Evolutionary conservation across 2,113 vertebrate species (phyloP), one percentile per base, ranked within the genome.

Genomic region (Corythornis cristatus): DNA sequence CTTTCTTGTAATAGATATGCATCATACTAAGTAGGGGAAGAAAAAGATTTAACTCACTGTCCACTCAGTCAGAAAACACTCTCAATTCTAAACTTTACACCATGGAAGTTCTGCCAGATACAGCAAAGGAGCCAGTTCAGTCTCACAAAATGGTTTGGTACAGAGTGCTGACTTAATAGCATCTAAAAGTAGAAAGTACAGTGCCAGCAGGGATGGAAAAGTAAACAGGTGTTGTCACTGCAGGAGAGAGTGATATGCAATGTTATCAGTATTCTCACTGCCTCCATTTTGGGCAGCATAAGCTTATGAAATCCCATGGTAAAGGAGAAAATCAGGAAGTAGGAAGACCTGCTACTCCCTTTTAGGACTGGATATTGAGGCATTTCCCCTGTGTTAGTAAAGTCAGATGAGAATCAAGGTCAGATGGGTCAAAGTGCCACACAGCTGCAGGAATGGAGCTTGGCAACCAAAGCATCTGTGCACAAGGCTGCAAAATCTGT

Each of bases 121-220:
- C 12, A 83, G 80, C 67, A 86, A 25, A 92, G 88, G 50, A 95
- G 66, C 50, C 92, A 92, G 76, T 91, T 95, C 83, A 92, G 48
- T 76, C 65, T 89, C 82, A 95, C 54, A 86, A 84, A 91, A 87
- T 5, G 2, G 23, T 94, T 86, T 80, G 61, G 56, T 83, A 56
- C 43, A 56, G 82, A 94, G 37, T 83, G 87, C 86, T 96, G 73
- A 90, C 66, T 95, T 88, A 84, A 95, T 88, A 92, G 40, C 65
- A 42, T 95, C 93, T 92, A 86, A 96, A 96, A 93, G 85, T 77
- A 67, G 89, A 94, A 96, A 91, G 89, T n/a, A 81, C 62, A 51
- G 54, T 72, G 72, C 79, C 90, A 96, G 89, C 86, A 93, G 77
- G 74, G 82, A 77, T 76, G 62, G 80, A 94, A 83, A 95, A 93